These are phyloP conservation scores for Lasiommata megera DNA, from an alignment of 2,888 invertebrate genomes.

Conservation along the genomic window DNA sequence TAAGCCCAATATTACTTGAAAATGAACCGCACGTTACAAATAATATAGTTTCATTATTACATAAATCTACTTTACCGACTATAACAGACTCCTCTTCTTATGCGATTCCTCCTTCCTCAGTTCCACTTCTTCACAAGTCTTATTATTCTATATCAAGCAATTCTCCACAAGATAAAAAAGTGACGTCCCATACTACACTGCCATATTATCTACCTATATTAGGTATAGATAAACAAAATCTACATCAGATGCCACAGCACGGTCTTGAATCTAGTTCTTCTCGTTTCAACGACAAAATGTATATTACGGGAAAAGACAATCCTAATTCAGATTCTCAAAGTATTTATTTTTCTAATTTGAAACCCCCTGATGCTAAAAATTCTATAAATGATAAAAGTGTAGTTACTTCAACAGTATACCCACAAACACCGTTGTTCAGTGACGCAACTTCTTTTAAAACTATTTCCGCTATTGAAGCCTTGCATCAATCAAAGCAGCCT, in stretches of 20 bases:
- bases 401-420: not conserved
- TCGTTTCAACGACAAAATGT: not conserved
- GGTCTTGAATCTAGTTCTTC: not conserved
- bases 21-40: not conserved
- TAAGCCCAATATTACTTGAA: not conserved
- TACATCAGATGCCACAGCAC: not conserved
- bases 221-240: not conserved
- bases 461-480: too few species aligned
- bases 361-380: not conserved
- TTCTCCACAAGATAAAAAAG: not conserved
- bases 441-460: not conserved
- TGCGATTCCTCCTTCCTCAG: not conserved
- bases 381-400: not conserved
- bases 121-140: not conserved
- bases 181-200: not conserved
- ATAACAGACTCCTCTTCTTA: not conserved
- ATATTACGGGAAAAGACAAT: not conserved
- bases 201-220: not conserved
- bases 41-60: not conserved
- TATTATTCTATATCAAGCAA: not conserved
- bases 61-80: not conserved
- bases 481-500: not conserved
- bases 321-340: not conserved
- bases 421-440: not conserved
- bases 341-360: not conserved